Evolutionary conservation across 2,113 vertebrate species (phyloP).

Genomic region (Hippotragus niger): DNA sequence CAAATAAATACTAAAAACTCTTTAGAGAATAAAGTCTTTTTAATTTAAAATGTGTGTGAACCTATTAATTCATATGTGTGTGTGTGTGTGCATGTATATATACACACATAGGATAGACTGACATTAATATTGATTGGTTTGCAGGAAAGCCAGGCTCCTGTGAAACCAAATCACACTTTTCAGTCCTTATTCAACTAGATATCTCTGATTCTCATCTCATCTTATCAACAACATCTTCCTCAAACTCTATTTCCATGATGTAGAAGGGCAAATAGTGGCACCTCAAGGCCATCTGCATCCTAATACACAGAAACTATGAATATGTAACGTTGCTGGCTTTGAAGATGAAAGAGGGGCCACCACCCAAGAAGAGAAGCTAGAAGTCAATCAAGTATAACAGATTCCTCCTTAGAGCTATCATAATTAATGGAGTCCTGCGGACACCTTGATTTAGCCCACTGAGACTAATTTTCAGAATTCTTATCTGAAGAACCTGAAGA

Average conservation of each 20-base stretch:
- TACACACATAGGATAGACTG: not conserved
- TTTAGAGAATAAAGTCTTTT: not conserved
- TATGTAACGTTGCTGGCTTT: not conserved
- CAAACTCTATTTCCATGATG: not conserved
- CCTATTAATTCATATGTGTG: not conserved
- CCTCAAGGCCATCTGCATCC: not conserved
- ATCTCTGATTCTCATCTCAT: not conserved
- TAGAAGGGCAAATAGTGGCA: too few relatives aligned
- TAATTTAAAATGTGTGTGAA: not conserved
- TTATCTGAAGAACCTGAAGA: not conserved
- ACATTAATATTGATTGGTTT: not conserved
- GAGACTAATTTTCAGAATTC: not conserved
- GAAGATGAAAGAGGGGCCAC: not conserved
- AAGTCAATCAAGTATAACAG: not conserved
- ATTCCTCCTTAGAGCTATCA: not conserved
- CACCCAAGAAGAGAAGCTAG: not conserved
- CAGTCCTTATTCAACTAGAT: not conserved
- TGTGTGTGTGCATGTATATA: not conserved
- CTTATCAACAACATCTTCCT: not conserved
- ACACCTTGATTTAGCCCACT: not conserved
- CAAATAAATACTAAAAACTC: not conserved
- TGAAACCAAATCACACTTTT: not conserved
- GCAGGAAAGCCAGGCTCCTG: not conserved
- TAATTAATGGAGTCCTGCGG: fast-evolving
- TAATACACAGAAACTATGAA: not conserved